phyloP scores from a whole-genome alignment of 2,113 vertebrate genomes.

The Chascanopsetta lugubris region DNA sequence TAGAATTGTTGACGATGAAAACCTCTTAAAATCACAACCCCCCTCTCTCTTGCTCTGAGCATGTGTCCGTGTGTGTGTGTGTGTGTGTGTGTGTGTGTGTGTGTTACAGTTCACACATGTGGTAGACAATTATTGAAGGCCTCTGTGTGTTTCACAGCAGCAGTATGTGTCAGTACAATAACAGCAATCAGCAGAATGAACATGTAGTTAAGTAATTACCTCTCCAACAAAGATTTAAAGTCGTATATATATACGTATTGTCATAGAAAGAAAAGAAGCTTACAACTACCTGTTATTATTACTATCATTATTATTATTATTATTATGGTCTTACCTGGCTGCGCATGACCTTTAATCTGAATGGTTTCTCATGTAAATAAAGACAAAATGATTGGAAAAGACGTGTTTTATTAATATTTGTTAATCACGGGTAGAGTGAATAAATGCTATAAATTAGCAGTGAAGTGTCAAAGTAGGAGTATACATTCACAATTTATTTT shows the following conservation, averaged over 20 bases:
- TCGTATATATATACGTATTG: constrained; percentile 20
- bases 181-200: no score
- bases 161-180: no score
- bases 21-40: no score
- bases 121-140: no score
- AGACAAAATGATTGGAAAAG: constrained; percentile 6
- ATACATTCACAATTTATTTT: constrained; percentile 6
- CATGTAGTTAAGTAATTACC: no score
- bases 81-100: no score
- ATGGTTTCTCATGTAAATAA: not conserved
- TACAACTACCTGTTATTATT: constrained; percentile 2
- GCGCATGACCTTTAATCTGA: not conserved
- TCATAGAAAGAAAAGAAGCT: constrained; percentile 13
- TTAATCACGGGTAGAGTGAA: constrained; percentile 12
- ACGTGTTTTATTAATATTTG: not conserved
- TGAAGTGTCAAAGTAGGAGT: not conserved
- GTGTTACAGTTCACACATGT: no score
- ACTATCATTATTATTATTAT: not conserved
- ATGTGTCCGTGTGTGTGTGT: no score
- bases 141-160: no score
- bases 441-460: not conserved
- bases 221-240: no score
- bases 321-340: constrained; percentile 2
- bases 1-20: no score
- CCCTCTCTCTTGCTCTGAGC: no score